phyloP scores from a whole-genome alignment of 2,113 vertebrate species.

The Herpailurus yagouaroundi region DNA sequence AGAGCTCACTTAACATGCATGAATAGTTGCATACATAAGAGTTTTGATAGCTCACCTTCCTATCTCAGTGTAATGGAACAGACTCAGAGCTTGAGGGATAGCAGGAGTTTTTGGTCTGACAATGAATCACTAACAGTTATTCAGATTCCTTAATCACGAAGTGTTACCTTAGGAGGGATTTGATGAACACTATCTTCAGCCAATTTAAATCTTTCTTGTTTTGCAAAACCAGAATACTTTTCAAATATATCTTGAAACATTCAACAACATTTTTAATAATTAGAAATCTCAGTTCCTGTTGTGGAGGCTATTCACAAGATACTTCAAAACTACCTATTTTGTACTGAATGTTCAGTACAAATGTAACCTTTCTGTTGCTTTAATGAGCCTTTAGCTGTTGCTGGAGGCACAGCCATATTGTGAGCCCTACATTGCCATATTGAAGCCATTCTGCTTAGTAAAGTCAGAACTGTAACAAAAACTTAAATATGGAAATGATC shows the following conservation, averaged over 20 bases:
- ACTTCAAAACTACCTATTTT: background rate
- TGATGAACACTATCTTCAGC: background rate
- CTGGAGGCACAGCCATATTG: background rate
- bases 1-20: background rate
- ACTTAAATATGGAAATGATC: background rate
- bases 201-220: background rate
- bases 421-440: background rate
- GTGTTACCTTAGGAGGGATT: background rate
- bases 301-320: background rate
- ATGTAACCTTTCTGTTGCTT: background rate
- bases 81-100: background rate
- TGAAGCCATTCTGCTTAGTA: background rate
- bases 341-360: background rate
- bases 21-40: background rate
- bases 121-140: background rate
- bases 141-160: background rate
- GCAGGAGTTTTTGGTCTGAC: background rate
- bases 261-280: background rate
- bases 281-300: background rate
- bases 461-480: slow-evolving; percentile 21
- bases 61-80: background rate
- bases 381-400: background rate
- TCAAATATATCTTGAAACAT: background rate
- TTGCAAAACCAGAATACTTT: background rate
- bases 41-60: background rate